Base-by-base conservation (phyloP, 2,888 invertebrate genomes). In the Cheilosia vulpina region DNA sequence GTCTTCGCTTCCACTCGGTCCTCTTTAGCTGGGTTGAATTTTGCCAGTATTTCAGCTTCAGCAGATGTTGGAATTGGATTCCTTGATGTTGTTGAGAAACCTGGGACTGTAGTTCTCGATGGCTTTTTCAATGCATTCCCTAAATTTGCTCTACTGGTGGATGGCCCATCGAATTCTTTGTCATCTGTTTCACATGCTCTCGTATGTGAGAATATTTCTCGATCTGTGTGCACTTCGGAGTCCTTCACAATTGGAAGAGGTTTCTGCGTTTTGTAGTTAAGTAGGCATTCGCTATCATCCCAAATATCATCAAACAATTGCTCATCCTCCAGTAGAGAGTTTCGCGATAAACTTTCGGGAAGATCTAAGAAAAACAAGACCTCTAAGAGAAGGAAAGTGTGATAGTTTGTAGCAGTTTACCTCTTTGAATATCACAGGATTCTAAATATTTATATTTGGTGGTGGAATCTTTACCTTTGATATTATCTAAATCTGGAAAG, bases 21-120 rank as follows among this genome's bases (percentile, higher is more conserved):
- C 1, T 7, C n/a, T 57, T 75, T 71, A 2, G 63, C 38, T 65
- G 53, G 6, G 17, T 71, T 66, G n/a, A 80, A 75, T 21, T 65
- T 53, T 15, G 34, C 55, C 24, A 66, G 41, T 13, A 66, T 15
- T 5, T 17, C 55, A 0, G 84, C 85, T 69, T 68, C 57, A 9
- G 62, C 58, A 6, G 88, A 87, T 58, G 87, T 66, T 24, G 7
- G n/a, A 66, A 66, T 62, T 60, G 69, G 43, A 19, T 88, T 88
- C 11, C 55, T 78, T 2, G 87, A 85, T 1, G 85, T 85, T 3
- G 87, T 87, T 58, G 72, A 55, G 45, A 78, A 84, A 6, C 76
- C 88, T 21, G 13, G 13, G 4, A 52, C 24, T 15, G 5, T 15
- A 11, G 50, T 13, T 11, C 9, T 27, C 1, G 7, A 2, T 7